phyloP scores from a whole-genome alignment of 2,888 invertebrate genomes.

The Eulithis prunata region DNA sequence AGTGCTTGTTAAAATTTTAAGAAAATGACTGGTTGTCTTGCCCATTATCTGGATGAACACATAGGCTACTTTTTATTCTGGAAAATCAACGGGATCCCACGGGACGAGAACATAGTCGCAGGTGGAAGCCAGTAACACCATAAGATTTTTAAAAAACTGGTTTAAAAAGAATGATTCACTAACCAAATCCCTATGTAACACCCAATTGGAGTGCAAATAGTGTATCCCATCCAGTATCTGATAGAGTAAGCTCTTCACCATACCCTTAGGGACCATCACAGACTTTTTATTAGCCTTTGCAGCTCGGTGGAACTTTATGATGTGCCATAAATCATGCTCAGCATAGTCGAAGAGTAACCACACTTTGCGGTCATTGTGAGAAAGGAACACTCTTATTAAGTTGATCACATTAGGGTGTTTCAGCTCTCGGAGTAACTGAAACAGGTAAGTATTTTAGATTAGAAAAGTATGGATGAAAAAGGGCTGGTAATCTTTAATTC shows the following conservation, averaged over 20 bases:
- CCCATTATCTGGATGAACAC: too few species aligned
- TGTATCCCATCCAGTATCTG: slow-evolving; percentile 99
- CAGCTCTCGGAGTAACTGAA: slow-evolving; percentile 95
- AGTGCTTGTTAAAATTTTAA: too few species aligned
- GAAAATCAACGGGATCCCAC: too few species aligned
- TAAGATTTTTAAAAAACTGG: too few species aligned
- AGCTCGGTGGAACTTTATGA: slow-evolving; percentile 99
- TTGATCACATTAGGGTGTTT: slow-evolving; percentile 99
- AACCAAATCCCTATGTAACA: slow-evolving; percentile 97
- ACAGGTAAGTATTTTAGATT: slow-evolving; percentile 40
- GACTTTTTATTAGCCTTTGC: slow-evolving; percentile 99
- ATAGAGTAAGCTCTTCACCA: slow-evolving; percentile 98
- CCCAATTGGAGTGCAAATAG: slow-evolving; percentile 99
- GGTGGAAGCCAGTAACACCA: too few species aligned
- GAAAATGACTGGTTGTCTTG: too few species aligned
- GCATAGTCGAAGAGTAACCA: slow-evolving; percentile 99
- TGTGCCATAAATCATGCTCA: slow-evolving; percentile 99
- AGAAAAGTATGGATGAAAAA: too few species aligned
- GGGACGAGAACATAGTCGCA: too few species aligned
- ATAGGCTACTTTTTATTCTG: too few species aligned
- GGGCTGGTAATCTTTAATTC: too few species aligned
- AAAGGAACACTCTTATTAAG: slow-evolving; percentile 97
- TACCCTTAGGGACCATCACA: slow-evolving; percentile 97
- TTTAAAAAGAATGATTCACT: slow-evolving; percentile 48
- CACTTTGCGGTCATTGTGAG: slow-evolving; percentile 98